Evolutionary conservation across 2,113 vertebrate genomes (phyloP), one percentile per base, ranked within the genome.

Genomic region (Columba livia): DNA sequence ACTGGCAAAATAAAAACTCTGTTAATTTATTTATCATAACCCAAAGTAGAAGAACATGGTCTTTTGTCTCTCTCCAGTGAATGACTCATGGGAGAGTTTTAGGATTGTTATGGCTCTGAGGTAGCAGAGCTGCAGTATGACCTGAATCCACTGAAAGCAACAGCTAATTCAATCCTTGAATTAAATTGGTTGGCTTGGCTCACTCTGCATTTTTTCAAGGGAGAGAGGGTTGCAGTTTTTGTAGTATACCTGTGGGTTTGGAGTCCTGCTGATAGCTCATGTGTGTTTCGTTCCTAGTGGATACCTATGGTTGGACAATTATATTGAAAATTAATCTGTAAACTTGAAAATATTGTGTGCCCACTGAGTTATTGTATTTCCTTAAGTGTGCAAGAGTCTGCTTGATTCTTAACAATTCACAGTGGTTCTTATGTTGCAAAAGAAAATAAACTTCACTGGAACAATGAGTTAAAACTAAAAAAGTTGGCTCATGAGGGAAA

Each of bases 401-500:
- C 29, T 61, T 2, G 3, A 32, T 47, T 70, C n/a, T 64, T 72
- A 85, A 69, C 5, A 70, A 56, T 19, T 73, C 7, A 31, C 9
- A 15, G 9, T 8, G 61, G 28, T 10, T 31, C 15, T 79, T 34
- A 40, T 13, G 23, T 93, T 73, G 17, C 16, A 60, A 65, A 10
- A 67, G 44, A 53, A 91, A 26, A 9, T 15, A 34, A 86, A 69
- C 34, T 89, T 78, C 38, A 32, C 54, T 69, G 20, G 23, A 79
- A 60, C 23, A 29, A 42, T 18, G 21, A 85, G 2, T 54, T 69
- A 79, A 71, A 73, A 57, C 19, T 54, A 61, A 48, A 51, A 66
- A 80, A 66, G 20, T 56, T 74, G 29, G 36, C 56, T 78, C 0
- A 0, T 61, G 32, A 61, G 8, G 7, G 15, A 47, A 65, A 79